A percentile compares a stretch with the other conserved stretches of the same genome.
These are phyloP conservation scores for Phymastichus coffea DNA, from an alignment of 1,140 invertebrate species.

Conservation along the genomic window DNA sequence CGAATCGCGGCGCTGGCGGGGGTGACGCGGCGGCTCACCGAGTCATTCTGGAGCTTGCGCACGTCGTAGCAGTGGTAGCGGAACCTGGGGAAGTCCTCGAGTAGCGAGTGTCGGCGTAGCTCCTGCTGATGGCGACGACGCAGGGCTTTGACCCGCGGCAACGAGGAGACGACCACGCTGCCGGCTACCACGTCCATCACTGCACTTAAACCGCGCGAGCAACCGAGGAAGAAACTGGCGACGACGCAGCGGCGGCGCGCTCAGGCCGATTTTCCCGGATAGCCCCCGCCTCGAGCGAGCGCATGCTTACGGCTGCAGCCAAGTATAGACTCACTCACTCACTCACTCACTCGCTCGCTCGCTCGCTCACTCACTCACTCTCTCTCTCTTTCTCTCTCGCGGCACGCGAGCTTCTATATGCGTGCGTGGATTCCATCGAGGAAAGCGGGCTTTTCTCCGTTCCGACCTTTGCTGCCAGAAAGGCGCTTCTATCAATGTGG, in stretches of 20 bases:
- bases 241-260: too few relatives aligned
- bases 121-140: not conserved
- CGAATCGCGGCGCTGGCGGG: not conserved
- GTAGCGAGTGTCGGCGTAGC: conserved; percentile 7
- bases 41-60: conserved; percentile 40
- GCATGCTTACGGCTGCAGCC: too few relatives aligned
- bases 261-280: not conserved
- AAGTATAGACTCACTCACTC: not conserved
- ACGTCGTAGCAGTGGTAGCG: conserved; percentile 48
- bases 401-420: too few relatives aligned
- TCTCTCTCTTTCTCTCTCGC: too few relatives aligned
- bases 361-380: not conserved
- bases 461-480: too few relatives aligned
- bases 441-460: too few relatives aligned
- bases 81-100: conserved; percentile 33
- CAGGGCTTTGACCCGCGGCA: conserved; percentile 6
- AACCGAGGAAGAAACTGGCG: too few relatives aligned
- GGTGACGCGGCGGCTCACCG: conserved; percentile 35
- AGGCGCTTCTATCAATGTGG: too few relatives aligned
- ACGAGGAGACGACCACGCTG: conserved; percentile 3
- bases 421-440: too few relatives aligned
- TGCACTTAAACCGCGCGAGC: too few relatives aligned
- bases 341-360: not conserved
- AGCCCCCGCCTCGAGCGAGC: not conserved
- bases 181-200: not conserved